Evolutionary conservation across 2,113 vertebrate genomes (phyloP), one percentile per base, ranked within the genome.

Genomic region (Myodes glareolus): DNA sequence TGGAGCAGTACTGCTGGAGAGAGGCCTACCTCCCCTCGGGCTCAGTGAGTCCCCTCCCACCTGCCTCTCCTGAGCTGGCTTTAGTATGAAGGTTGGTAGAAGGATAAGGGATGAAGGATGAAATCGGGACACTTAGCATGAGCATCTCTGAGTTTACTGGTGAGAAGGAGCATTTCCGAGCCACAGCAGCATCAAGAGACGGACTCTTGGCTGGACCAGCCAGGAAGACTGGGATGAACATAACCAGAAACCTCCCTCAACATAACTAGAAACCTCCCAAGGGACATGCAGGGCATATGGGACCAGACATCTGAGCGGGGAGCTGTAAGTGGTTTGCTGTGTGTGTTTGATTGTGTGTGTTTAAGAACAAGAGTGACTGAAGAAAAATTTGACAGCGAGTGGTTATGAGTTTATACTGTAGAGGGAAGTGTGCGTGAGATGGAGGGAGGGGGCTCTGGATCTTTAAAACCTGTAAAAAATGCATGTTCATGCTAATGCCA

Each of bases 141-240:
- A 58, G 77, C n/a, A 31, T 50, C 52, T 65, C 75, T 0, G 11
- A n/a, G 65, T 17, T 73, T 17, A 70, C 33, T 23, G 68, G 65
- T 0, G 19, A n/a, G 27, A n/a, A 27, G 67, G 3, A 10, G 25
- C 2, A 0, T 55, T 29, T 50, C 39, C 10, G 42, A 90, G 72
- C 39, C 21, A 42, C 33, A n/a, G 55, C 12, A 17, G 5, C 0
- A 0, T 52, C 5, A 11, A 31, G n/a, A 55, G 39, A 33, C 45
- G 19, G 65, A 19, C 36, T 19, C 63, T 80, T 55, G 67, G 90
- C 50, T 78, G 23, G 8, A 4, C 27, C 25, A n/a, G n/a, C 21
- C 29, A 67, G n/a, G 27, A 61, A 10, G 82, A 58, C 19, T 9
- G 23, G 42, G 2, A 13, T n/a, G 21, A 31, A 4, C 14, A 3